Conservation (phyloP, 2,888 invertebrate genomes). For the Rhamphomyia laevipes region DNA sequence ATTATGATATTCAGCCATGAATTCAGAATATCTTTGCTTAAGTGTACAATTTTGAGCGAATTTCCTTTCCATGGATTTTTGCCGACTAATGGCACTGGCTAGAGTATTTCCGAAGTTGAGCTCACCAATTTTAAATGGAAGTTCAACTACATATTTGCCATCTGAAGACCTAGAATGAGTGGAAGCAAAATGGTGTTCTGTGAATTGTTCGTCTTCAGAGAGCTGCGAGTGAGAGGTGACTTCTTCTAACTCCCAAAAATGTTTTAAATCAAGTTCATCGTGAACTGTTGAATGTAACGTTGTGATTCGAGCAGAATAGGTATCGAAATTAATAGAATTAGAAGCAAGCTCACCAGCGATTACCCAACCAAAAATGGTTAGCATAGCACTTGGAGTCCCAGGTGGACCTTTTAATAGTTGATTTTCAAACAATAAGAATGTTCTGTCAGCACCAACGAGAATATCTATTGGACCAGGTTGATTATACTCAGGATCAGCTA, state of each 20-base stretch:
- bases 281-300: not conserved
- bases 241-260: no score
- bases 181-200: no score
- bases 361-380: constrained; percentile 1
- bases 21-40: constrained; percentile 8
- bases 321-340: not conserved
- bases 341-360: no score
- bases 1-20: constrained; percentile 12
- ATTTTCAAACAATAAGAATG: constrained; percentile 8
- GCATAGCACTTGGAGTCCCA: constrained; percentile 7
- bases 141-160: constrained; percentile 9
- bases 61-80: constrained; percentile 7
- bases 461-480: constrained; percentile 10
- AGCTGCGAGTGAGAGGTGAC: no score
- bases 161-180: constrained; percentile 7
- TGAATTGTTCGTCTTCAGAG: no score
- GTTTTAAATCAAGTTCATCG: no score
- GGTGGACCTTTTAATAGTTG: constrained; percentile 1
- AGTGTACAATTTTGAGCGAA: constrained; percentile 6
- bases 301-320: not conserved
- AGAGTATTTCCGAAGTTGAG: constrained; percentile 8
- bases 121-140: constrained; percentile 6
- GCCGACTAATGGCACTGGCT: constrained; percentile 5
- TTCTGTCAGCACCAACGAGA: constrained; percentile 11
- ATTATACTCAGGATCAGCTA: constrained; percentile 13